Conservation (phyloP, 2,113 vertebrate species). For the Zingel zingel region DNA sequence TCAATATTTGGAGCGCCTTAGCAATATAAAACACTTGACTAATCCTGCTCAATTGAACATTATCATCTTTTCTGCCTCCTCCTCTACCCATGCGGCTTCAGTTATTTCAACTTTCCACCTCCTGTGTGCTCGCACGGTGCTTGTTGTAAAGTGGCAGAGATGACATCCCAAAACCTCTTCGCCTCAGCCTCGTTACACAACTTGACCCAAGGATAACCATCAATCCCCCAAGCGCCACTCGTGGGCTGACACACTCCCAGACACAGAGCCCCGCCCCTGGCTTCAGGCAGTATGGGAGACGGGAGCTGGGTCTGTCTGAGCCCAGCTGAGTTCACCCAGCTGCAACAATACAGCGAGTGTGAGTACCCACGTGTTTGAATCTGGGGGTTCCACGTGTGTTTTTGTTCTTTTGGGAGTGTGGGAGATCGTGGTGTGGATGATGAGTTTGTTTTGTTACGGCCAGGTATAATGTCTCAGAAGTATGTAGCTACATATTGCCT, state of each 20-base stretch:
- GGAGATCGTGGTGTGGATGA: background rate
- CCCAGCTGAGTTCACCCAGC: constrained; percentile 91
- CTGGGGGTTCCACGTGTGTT: background rate
- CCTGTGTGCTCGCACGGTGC: constrained; percentile 41
- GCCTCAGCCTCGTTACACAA: constrained; percentile 36
- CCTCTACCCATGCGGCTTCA: background rate
- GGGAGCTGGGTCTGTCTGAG: constrained; percentile 91
- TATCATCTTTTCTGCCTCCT: background rate
- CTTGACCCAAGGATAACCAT: constrained; percentile 63
- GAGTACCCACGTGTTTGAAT: constrained; percentile 78
- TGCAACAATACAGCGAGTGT: constrained; percentile 96
- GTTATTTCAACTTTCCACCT: constrained; percentile 29
- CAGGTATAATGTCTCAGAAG: too few relatives aligned
- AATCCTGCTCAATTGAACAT: background rate
- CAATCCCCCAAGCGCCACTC: background rate
- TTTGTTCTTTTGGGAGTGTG: too few relatives aligned
- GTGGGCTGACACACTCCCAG: constrained; percentile 3
- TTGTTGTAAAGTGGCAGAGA: constrained; percentile 36
- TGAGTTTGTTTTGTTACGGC: too few relatives aligned
- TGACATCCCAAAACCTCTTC: constrained; percentile 57
- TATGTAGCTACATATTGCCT: too few relatives aligned
- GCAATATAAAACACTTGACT: constrained; percentile 13
- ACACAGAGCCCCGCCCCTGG: background rate
- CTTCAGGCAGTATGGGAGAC: constrained; percentile 87
- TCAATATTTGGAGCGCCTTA: constrained; percentile 1